phyloP scores from a whole-genome alignment of 1,140 invertebrate genomes.

The Lasioglossum baleicum region DNA sequence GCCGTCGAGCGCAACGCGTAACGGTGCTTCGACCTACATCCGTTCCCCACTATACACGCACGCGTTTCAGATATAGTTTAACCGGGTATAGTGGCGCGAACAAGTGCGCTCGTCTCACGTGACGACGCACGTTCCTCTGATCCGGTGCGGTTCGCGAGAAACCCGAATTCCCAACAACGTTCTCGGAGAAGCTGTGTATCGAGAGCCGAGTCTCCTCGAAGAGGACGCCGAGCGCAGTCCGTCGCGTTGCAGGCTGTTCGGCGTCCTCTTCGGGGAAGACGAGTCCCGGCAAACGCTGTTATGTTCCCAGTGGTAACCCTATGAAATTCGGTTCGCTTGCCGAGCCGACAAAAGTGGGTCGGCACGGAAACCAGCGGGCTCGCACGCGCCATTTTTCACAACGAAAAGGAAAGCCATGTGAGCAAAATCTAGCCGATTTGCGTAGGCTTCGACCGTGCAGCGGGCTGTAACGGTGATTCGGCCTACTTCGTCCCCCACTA shows the following conservation, averaged over 20 bases:
- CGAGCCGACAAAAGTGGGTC: conserved; percentile 65
- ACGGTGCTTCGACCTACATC: conserved; percentile 79
- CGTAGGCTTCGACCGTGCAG: conserved; percentile 66
- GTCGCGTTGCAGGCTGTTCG: background rate
- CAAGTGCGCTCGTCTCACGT: conserved; percentile 41
- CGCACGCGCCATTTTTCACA: conserved; percentile 80
- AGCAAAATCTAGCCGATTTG: conserved; percentile 73
- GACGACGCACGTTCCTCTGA: conserved; percentile 5
- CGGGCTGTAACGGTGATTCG: conserved; percentile 76
- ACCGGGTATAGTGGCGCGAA: conserved; percentile 48
- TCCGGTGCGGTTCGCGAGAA: background rate
- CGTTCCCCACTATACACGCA: conserved; percentile 56
- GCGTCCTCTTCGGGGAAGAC: background rate
- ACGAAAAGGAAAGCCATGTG: conserved; percentile 80
- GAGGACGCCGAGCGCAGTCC: too few relatives aligned
- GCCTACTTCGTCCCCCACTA: conserved; percentile 72
- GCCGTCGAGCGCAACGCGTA: conserved; percentile 63
- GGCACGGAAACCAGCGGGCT: conserved; percentile 68
- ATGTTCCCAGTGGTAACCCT: background rate
- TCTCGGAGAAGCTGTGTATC: too few relatives aligned
- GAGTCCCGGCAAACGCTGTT: too few relatives aligned
- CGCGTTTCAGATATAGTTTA: conserved; percentile 62
- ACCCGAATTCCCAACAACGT: background rate
- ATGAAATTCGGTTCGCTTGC: background rate
- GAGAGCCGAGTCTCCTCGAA: too few relatives aligned